Conservation (phyloP, 2,797 vertebrate genomes). For the Anniella stebbinsi region DNA sequence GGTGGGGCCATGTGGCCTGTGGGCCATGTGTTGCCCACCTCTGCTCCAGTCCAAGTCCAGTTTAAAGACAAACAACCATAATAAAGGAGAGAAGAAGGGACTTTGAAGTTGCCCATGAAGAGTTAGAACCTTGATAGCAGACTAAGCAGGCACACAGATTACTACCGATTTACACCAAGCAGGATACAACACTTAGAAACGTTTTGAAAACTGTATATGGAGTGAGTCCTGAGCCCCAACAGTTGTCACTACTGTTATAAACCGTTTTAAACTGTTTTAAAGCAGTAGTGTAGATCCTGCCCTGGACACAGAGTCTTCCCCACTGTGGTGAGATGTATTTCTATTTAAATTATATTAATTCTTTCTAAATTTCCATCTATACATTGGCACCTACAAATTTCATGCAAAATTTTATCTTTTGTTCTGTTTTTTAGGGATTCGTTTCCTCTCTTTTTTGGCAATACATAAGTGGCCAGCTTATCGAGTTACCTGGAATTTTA, state of each 20-base stretch:
- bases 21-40: too few species aligned
- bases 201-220: too few species aligned
- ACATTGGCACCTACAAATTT: not conserved
- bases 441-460: not conserved
- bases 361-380: not conserved
- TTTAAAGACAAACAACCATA: not conserved
- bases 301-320: too few species aligned
- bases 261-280: too few species aligned
- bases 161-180: too few species aligned
- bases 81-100: not conserved
- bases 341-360: not conserved
- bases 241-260: too few species aligned
- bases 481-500: not conserved
- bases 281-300: too few species aligned
- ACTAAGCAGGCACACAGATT: not conserved
- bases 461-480: not conserved
- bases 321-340: not conserved
- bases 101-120: not conserved
- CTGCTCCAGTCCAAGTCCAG: not conserved
- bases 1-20: too few species aligned
- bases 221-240: too few species aligned
- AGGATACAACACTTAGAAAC: too few species aligned
- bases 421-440: too few species aligned
- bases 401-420: not conserved
- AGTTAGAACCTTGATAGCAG: not conserved